Conservation (phyloP, 2,797 vertebrate genomes). For the Hyperoplus lanceolatus region DNA sequence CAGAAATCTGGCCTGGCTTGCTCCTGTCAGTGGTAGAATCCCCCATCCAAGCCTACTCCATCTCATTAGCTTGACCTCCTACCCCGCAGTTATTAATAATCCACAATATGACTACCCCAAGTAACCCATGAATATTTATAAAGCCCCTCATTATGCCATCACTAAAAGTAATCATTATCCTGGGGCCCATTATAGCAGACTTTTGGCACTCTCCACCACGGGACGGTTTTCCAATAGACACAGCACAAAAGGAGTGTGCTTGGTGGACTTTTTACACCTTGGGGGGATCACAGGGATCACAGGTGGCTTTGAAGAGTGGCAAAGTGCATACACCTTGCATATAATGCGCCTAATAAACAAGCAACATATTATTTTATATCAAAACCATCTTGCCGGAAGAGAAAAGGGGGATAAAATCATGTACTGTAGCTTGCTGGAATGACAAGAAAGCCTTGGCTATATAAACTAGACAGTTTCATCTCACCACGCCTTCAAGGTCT, state of each 20-base stretch:
- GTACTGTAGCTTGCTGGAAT: neutral
- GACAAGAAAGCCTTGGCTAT: constrained; percentile 12
- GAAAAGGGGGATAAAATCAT: constrained; percentile 6
- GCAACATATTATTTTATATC: constrained; percentile 32
- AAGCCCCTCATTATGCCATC: constrained; percentile 84
- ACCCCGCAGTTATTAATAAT: constrained; percentile 82
- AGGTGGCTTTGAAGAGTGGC: constrained; percentile 53
- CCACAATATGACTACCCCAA: constrained; percentile 75
- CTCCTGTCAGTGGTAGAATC: constrained; percentile 40
- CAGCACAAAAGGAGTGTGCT: constrained; percentile 43
- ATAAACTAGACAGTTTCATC: constrained; percentile 37
- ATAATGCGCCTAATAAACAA: constrained; percentile 43
- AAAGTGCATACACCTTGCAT: constrained; percentile 33
- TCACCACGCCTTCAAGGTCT: constrained; percentile 49
- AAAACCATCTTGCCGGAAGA: constrained; percentile 4
- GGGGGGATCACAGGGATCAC: constrained; percentile 53
- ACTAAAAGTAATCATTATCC: constrained; percentile 84
- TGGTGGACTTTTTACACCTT: constrained; percentile 54
- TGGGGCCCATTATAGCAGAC: constrained; percentile 80
- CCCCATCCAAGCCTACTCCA: constrained; percentile 29
- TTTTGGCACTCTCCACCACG: constrained; percentile 66
- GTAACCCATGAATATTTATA: constrained; percentile 86
- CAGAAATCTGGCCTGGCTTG: constrained; percentile 57
- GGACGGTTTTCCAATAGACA: constrained; percentile 67
- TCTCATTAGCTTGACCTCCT: constrained; percentile 82